These are phyloP conservation scores for Dendrocincla fuliginosa DNA, from an alignment of 2,797 vertebrate species.

Conservation along the genomic window DNA sequence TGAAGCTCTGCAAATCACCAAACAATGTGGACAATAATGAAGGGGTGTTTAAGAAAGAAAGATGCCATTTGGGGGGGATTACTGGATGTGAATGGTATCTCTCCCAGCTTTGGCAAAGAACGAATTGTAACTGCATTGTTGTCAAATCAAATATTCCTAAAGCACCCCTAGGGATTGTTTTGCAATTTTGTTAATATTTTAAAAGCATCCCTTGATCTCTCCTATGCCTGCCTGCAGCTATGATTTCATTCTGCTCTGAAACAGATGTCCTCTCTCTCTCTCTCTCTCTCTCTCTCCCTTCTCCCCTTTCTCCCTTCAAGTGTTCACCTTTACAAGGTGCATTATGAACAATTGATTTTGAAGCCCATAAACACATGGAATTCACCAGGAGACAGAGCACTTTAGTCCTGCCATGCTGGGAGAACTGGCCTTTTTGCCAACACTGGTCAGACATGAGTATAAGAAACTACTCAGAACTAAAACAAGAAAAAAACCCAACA, in stretches of 20 bases:
- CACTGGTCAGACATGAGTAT: neutral
- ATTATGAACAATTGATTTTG: neutral
- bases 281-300: neutral
- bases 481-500: neutral
- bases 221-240: neutral
- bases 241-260: neutral
- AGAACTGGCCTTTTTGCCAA: neutral
- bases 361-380: neutral
- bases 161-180: constrained; percentile 26
- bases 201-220: constrained; percentile 61
- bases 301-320: neutral
- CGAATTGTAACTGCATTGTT: neutral
- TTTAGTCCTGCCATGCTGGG: neutral
- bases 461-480: neutral
- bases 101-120: neutral
- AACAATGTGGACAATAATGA: constrained; percentile 23
- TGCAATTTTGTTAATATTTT: constrained; percentile 60
- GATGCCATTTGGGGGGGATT: constrained; percentile 28
- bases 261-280: neutral
- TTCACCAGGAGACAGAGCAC: neutral
- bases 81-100: neutral
- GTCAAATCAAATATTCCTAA: constrained; percentile 52
- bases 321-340: neutral
- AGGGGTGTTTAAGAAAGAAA: constrained; percentile 42
- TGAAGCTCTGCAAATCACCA: constrained; percentile 29